Evolutionary conservation across 2,113 vertebrate genomes (phyloP).

Genomic region (Oenanthe melanoleuca): DNA sequence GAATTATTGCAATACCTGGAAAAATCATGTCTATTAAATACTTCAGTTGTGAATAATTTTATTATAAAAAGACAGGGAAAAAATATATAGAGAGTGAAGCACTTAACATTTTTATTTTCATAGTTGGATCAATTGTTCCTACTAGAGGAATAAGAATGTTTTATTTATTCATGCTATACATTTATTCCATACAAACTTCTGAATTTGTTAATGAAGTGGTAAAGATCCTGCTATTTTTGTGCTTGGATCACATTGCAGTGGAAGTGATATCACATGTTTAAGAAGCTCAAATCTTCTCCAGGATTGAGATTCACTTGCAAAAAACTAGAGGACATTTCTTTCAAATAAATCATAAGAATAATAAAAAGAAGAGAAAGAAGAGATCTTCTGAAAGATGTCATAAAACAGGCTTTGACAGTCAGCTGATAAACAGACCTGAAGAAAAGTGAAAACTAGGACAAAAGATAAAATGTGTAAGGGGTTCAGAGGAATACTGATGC

Average conservation of each 20-base stretch:
- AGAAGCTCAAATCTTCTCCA: not conserved
- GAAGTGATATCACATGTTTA: not conserved
- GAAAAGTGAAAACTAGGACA: constrained; percentile 14
- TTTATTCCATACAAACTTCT: not conserved
- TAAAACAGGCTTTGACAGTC: constrained; percentile 23
- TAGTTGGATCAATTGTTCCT: rapidly evolving
- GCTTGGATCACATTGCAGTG: not conserved
- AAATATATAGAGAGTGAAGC: not conserved
- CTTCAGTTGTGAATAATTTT: not conserved
- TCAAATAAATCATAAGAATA: not conserved
- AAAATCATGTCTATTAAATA: not conserved
- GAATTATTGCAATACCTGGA: not conserved
- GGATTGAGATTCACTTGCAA: not conserved
- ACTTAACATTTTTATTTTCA: not conserved
- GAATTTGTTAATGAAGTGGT: not conserved
- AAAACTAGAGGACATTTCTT: not conserved
- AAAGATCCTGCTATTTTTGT: not conserved
- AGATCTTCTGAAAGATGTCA: not conserved
- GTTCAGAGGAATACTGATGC: not conserved
- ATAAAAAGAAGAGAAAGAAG: not conserved
- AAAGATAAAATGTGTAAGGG: not conserved
- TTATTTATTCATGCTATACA: not conserved
- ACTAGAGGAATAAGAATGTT: not conserved
- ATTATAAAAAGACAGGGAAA: not conserved
- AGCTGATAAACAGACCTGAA: constrained; percentile 20